A percentile compares a stretch with the other conserved stretches of the same genome.
phyloP scores from a whole-genome alignment of 2,113 vertebrate species.

The Lepidothrix coronata region DNA sequence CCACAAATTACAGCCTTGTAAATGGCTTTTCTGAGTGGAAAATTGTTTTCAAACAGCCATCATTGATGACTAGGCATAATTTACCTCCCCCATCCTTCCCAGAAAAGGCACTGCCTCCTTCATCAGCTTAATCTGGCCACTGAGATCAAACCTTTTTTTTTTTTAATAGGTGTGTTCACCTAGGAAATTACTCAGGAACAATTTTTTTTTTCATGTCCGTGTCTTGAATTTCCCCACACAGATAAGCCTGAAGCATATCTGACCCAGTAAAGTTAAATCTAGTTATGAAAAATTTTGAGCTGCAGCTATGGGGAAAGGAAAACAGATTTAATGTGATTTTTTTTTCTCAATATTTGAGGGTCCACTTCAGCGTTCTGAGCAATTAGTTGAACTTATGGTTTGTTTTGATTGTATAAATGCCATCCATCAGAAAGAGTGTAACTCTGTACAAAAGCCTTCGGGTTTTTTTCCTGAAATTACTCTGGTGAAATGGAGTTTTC shows the following conservation, averaged over 20 bases:
- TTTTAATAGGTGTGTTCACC: not conserved
- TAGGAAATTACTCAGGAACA: not conserved
- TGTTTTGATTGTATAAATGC: not conserved
- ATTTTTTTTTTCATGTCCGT: not conserved
- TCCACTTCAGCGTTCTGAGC: not conserved
- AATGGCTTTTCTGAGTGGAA: slow-evolving; percentile 10
- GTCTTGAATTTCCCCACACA: not conserved
- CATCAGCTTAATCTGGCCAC: not conserved
- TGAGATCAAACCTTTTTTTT: not conserved
- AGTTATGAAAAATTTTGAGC: not conserved
- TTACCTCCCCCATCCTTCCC: not conserved
- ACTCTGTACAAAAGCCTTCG: not conserved
- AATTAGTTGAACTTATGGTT: not conserved
- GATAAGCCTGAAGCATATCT: not conserved
- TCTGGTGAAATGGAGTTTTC: not conserved
- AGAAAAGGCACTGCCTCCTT: not conserved
- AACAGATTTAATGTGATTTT: not conserved
- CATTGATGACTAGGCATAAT: not conserved
- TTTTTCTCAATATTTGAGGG: not conserved
- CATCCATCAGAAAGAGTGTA: not conserved
- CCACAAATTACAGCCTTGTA: not conserved
- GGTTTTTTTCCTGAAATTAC: not conserved
- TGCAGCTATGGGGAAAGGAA: not conserved
- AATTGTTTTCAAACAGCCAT: not conserved
- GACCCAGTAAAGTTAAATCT: not conserved